phyloP scores from a whole-genome alignment of 2,797 vertebrate species.

The Nyctibius grandis region DNA sequence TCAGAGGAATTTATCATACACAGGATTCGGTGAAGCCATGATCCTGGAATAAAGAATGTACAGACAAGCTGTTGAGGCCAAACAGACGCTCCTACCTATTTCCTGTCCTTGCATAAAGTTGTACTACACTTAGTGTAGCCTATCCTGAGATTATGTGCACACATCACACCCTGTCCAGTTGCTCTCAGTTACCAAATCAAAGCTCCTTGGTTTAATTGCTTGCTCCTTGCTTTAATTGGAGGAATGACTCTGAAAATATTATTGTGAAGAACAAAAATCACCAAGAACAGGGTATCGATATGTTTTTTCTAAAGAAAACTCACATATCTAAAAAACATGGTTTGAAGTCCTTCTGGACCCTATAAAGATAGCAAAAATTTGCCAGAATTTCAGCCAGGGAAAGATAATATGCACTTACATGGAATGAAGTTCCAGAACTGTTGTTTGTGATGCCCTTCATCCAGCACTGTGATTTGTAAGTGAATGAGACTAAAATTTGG shows the following conservation, averaged over 20 bases:
- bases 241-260: neutral
- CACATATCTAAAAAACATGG: neutral
- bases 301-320: neutral
- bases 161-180: neutral
- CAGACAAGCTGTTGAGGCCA: neutral
- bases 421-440: neutral
- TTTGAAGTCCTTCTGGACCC: neutral
- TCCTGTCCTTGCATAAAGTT: neutral
- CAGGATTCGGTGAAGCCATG: neutral
- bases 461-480: neutral
- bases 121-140: neutral
- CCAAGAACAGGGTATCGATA: neutral
- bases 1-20: neutral
- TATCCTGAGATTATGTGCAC: neutral
- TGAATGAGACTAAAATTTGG: slow-evolving; percentile 18
- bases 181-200: neutral
- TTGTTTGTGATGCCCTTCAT: neutral
- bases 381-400: neutral
- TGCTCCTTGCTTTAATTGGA: neutral
- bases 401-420: neutral
- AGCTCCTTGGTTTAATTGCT: neutral
- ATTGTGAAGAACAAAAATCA: neutral
- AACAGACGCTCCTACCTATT: neutral
- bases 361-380: neutral
- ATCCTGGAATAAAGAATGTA: neutral